A percentile compares a stretch with the other conserved stretches of the same genome.
phyloP scores from a whole-genome alignment of 2,888 invertebrate species.

The Nematopogon swammerdamellus region DNA sequence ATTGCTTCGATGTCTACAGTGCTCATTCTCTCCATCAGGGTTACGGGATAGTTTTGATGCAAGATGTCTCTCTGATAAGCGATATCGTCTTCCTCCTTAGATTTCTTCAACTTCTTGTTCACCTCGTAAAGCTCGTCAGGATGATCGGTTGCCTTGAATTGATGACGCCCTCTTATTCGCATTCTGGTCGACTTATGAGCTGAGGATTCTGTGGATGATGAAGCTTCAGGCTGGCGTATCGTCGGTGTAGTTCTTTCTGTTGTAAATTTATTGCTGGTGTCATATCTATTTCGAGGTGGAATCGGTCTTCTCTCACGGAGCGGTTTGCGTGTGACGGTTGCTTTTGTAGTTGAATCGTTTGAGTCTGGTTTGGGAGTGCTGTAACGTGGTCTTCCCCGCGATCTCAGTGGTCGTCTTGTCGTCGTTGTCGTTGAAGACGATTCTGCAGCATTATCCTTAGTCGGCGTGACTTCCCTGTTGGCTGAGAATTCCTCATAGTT shows the following conservation, averaged over 20 bases:
- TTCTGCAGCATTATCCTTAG: slow-evolving; percentile 18
- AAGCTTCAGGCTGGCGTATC: slow-evolving; percentile 23
- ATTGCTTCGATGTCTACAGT: slow-evolving; percentile 47
- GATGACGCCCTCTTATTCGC: slow-evolving; percentile 49
- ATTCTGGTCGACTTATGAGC: slow-evolving; percentile 16
- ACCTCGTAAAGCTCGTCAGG: slow-evolving; percentile 26
- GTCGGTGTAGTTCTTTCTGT: slow-evolving; percentile 27
- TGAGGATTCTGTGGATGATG: slow-evolving; percentile 28
- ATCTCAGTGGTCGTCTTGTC: slow-evolving; percentile 29
- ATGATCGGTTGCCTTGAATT: slow-evolving; percentile 42
- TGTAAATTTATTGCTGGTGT: slow-evolving; percentile 33
- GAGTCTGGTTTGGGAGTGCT: slow-evolving; percentile 37
- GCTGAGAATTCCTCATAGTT: slow-evolving; percentile 20
- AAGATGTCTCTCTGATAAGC: slow-evolving; percentile 62
- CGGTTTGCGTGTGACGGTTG: slow-evolving; percentile 43
- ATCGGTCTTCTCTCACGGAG: slow-evolving; percentile 50
- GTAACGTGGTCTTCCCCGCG: slow-evolving; percentile 39
- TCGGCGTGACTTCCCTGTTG: slow-evolving; percentile 16
- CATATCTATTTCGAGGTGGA: slow-evolving; percentile 29
- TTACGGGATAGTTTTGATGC: slow-evolving; percentile 63
- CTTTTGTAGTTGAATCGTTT: slow-evolving; percentile 35
- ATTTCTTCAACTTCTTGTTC: slow-evolving; percentile 15
- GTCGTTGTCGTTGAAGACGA: slow-evolving; percentile 35
- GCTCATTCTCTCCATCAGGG: slow-evolving; percentile 44
- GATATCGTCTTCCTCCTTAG: slow-evolving; percentile 36